Evolutionary conservation across 2,797 vertebrate genomes (phyloP).

Genomic region (Hemibagrus guttatus): DNA sequence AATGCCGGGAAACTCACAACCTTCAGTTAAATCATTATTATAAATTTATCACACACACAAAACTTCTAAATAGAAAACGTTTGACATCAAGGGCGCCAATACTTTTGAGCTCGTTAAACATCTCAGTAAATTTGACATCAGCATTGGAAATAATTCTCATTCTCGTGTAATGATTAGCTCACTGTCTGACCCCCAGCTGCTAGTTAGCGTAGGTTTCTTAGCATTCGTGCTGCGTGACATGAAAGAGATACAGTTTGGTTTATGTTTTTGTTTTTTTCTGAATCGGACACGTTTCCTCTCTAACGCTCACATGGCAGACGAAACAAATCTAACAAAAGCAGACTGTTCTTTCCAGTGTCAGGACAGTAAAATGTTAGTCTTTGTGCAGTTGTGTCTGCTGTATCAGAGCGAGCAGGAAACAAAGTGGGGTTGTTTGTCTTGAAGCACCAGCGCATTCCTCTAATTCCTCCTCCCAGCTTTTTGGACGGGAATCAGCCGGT

Average conservation of each 20-base stretch:
- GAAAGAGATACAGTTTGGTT: neutral
- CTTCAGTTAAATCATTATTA: neutral
- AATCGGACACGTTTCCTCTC: neutral
- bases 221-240: neutral
- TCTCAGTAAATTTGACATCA: neutral
- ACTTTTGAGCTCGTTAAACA: neutral
- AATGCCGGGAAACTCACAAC: neutral
- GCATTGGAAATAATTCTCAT: neutral
- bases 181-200: neutral
- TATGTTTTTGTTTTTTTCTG: neutral
- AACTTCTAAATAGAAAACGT: neutral
- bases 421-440: conserved; percentile 87
- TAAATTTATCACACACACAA: neutral
- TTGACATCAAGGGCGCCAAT: no score
- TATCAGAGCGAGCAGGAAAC: conserved; percentile 72
- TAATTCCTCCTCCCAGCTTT: conserved; percentile 84
- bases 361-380: neutral
- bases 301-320: neutral
- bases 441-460: conserved; percentile 93
- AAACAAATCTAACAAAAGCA: neutral
- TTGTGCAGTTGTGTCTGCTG: conserved; percentile 19
- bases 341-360: conserved; percentile 3
- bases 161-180: neutral
- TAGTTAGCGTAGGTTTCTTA: neutral
- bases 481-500: conserved; percentile 93